Evolutionary conservation across 2,888 invertebrate species (phyloP), one percentile per base, ranked within the genome.

Genomic region (Caenorhabditis sp.): DNA sequence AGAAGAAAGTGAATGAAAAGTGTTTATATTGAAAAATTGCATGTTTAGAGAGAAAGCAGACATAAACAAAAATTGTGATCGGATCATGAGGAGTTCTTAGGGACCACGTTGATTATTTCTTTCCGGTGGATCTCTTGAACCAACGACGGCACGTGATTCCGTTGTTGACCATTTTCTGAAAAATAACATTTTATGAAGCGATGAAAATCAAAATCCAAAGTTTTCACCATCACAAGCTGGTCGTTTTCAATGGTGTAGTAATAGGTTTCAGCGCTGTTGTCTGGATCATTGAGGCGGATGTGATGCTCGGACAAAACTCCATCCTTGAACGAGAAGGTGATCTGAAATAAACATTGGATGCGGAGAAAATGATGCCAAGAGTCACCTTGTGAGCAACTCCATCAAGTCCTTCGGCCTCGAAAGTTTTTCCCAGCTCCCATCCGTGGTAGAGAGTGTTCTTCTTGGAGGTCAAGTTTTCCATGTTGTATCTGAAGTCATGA

Each of bases 361-460:
- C n/a, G n/a, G n/a, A n/a, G n/a, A n/a, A n/a, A n/a, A n/a, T n/a
- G n/a, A n/a, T n/a, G n/a, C n/a, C n/a, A n/a, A 16, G 22, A 6
- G 7, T 10, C 22, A 88, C 87, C 69, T 89, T 87, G 64, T 91
- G 91, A 66, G 82, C 70, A 28, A 82, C 88, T 24, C 90, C 90
- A 64, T 91, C 91, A 19, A 91, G 82, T 59, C 91, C 91, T 54
- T 89, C 88, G 31, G 82, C 92, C 47, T 90, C 88, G 81, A 91
- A 91, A 22, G 86, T 84, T 66, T 90, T 88, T 74, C 88, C 90
- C 24, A 91, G 84, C 8, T 86, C 80, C 86, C 86, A 90, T 56
- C 88, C 88, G 31, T 87, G 69, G 79, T 90, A 90, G 22, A 84
- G 75, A 2, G 89, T 86, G 76, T 89, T 88, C 77, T 87, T 88